Evolutionary conservation across 2,888 invertebrate genomes (phyloP), one percentile per base, ranked within the genome.

Genomic region (Altica lythri): DNA sequence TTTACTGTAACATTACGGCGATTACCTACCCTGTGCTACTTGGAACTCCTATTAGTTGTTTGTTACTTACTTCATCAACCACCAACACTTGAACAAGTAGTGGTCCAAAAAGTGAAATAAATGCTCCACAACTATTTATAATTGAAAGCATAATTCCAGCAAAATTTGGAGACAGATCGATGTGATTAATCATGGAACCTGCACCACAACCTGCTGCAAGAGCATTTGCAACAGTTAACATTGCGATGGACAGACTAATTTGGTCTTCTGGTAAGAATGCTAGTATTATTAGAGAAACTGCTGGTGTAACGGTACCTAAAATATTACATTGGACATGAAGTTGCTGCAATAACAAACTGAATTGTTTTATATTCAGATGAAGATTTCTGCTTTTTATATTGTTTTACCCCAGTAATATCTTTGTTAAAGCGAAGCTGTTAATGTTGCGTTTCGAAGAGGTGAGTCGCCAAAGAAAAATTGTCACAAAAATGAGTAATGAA

Each of bases 161-260:
- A 13, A 45, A 52, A 42, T 52, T 52, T 6, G 52, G 52, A 2
- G 52, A 52, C 1, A 52, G 17, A 13, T 52, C 52, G n/a, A 52
- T 29, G 22, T 52, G 52, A 25, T 52, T 52, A 5, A 52, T 44
- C 12, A 38, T 18, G 10, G 38, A 27, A 1, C 52, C 45, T 9
- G 38, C 18, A 10, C 29, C 32, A 13, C 10, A n/a, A 4, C n/a
- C 38, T 18, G 29, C 8, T 16, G 25, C 19, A 2, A 16, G n/a
- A 3, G 38, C 45, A 5, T 37, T 27, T 3, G 52, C 44, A 4
- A 45, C 9, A 9, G 45, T 19, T 22, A 52, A 46, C 40, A 52
- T 45, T 18, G 40, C 5, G 12, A 52, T 45, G 30, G 52, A 52
- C 12, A 46, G 16, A 30, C 32, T 25, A 9, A 19, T n/a, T n/a